A percentile compares a stretch with the other conserved stretches of the same genome.
These are phyloP conservation scores for Astyanax mexicanus DNA, from an alignment of 2,797 vertebrate genomes.

Conservation along the genomic window DNA sequence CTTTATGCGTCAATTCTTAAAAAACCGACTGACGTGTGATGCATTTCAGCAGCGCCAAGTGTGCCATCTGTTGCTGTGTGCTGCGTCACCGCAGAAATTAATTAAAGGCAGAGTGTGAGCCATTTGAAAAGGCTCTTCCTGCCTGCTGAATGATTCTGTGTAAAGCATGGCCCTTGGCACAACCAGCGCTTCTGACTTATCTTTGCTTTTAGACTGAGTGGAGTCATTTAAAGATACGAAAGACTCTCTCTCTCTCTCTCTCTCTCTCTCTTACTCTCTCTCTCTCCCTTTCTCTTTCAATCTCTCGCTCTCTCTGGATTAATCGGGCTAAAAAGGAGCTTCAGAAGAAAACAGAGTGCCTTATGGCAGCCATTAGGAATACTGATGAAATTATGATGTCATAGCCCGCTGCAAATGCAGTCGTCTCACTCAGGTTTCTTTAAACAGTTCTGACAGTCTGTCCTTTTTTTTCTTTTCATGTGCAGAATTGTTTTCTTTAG, in stretches of 20 bases:
- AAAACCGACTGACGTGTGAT: constrained; percentile 21
- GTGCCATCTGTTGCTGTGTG: constrained; percentile 63
- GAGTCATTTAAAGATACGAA: constrained; percentile 25
- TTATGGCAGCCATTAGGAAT: constrained; percentile 40
- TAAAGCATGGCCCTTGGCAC: constrained; percentile 35
- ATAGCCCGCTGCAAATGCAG: constrained; percentile 22
- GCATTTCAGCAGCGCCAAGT: constrained; percentile 42
- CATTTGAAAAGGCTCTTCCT: constrained; percentile 47
- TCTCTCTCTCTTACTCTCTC: neutral
- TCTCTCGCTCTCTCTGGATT: constrained; percentile 17
- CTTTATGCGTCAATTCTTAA: constrained; percentile 34
- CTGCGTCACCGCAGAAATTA: constrained; percentile 54
- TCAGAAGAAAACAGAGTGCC: constrained; percentile 29
- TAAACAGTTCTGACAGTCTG: constrained; percentile 10
- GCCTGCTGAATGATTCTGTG: constrained; percentile 39
- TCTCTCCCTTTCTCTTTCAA: neutral
- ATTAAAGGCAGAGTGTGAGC: constrained; percentile 49
- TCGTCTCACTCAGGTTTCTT: constrained; percentile 24
- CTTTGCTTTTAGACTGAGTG: constrained; percentile 36
- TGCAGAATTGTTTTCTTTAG: constrained; percentile 4
- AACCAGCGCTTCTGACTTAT: constrained; percentile 11
- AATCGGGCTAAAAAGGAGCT: constrained; percentile 26
- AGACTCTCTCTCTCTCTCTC: neutral
- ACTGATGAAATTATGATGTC: constrained; percentile 40
- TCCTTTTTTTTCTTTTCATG: no score